Evolutionary conservation across 2,797 vertebrate species (phyloP), one percentile per base, ranked within the genome.

Genomic region (Distichodus sexfasciatus): DNA sequence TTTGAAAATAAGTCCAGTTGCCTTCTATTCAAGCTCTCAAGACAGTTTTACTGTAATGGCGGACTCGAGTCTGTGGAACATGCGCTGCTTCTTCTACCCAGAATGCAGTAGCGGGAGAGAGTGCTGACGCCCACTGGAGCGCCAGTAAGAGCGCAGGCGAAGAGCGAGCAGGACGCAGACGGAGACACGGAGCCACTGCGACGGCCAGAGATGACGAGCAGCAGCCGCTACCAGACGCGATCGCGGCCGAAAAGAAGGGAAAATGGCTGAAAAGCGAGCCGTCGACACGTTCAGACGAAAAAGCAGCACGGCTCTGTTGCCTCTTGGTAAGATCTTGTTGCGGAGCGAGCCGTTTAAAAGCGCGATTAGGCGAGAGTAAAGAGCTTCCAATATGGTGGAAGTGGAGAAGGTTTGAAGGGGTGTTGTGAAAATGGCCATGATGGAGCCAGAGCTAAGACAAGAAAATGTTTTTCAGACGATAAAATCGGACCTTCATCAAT

Each of bases 361-460:
- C 58, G 53, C 59, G 79, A 63, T 48, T 76, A 72, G 15, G 7
- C 15, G 76, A 69, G 19, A 62, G 19, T 75, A 58, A 41, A 60
- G 65, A 81, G 64, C 24, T 33, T 82, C 81, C 91, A 93, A 93
- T 81, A 93, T 93, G 92, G 92, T 83, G 91, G 92, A 82, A 79
- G 79, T 82, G 79, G 87, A 85, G 88, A 89, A 82, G 77, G 83
- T 75, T 80, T 73, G 85, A 79, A 82, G 85, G 86, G 84, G 85
- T 83, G 85, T 81, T 87, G 85, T 85, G 81, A 90, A 92, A 91
- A 93, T 93, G 92, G 92, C 92, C 85, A 92, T 89, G 89, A 79
- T 83, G 84, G 81, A 82, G 74, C 83, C 84, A 76, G 64, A 75
- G 83, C 82, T 77, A 89, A 78, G 79, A 82, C 76, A 38, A 33